Evolutionary conservation across 2,797 vertebrate genomes (phyloP), one percentile per base, ranked within the genome.

Genomic region (Schizopygopsis malacanthus): DNA sequence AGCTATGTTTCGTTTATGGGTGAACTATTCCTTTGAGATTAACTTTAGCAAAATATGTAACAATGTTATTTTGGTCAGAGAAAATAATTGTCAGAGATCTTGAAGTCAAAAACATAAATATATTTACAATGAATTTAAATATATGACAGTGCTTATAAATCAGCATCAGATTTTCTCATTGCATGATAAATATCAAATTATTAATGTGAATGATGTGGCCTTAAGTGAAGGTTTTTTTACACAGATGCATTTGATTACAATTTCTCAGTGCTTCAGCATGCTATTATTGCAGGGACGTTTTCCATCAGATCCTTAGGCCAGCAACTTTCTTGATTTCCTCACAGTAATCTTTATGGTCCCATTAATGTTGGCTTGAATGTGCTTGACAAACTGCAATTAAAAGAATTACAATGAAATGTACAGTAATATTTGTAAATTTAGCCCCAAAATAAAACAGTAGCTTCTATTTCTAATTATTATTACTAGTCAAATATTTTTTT

Each of bases 311-410:
- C 45, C 18, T 70, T 69, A 82, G 1, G 76, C 16, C 56, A n/a
- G 45, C 18, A 86, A 43, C 28, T 73, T 63, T 47, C n/a, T 10
- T 13, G 81, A 77, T 65, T 45, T 71, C 33, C 63, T 88, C 72
- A 88, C 63, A 43, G 71, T 88, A 65, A 88, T 82, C 61, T 16
- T 86, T 50, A 86, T 56, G 15, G 81, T 83, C 25, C 75, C 77
- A 37, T 73, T 82, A 43, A 75, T 13, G 52, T 18, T 80, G 10
- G 63, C 15, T 25, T 84, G 81, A n/a, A 86, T 25, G 41, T 52
- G 47, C 25, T 43, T 77, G 54, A 50, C 15, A 67, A 88, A 85
- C 87, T 88, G 85, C 72, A 81, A 86, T n/a, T 25, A 83, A 83
- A 61, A 33, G 28, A 59, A 59, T 0, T 22, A 59, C 54, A 59